Conservation (phyloP, 2,797 vertebrate genomes). For the Falco cherrug region DNA sequence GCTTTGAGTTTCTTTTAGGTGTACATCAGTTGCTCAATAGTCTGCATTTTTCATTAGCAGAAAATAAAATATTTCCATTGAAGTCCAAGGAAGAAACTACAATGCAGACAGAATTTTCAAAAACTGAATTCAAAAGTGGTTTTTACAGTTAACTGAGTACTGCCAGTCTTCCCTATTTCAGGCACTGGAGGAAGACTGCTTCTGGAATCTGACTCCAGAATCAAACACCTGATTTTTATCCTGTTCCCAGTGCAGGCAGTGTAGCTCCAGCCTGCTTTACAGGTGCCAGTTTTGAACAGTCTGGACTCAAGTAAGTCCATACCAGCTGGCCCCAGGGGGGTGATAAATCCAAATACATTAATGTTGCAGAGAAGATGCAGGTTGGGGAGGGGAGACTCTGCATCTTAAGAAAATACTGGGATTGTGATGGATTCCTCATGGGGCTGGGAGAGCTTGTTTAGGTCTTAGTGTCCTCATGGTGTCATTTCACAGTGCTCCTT, state of each 20-base stretch:
- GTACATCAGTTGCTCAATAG: not conserved
- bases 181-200: not conserved
- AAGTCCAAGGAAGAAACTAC: not conserved
- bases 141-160: not conserved
- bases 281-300: not conserved
- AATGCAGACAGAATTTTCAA: not conserved
- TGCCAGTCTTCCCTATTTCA: not conserved
- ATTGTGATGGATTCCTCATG: accelerated
- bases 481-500: not conserved
- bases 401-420: not conserved
- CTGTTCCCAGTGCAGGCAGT: not conserved
- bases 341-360: not conserved
- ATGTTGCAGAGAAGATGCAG: not conserved
- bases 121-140: not conserved
- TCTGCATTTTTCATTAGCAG: not conserved
- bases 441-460: not conserved
- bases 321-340: not conserved
- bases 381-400: not conserved
- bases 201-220: not conserved
- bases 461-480: not conserved
- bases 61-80: not conserved
- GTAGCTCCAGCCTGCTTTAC: not conserved
- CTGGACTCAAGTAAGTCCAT: not conserved
- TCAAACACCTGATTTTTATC: not conserved
- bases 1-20: not conserved